Conservation (phyloP, 1,140 invertebrate genomes). For the Melanaphis sacchari region DNA sequence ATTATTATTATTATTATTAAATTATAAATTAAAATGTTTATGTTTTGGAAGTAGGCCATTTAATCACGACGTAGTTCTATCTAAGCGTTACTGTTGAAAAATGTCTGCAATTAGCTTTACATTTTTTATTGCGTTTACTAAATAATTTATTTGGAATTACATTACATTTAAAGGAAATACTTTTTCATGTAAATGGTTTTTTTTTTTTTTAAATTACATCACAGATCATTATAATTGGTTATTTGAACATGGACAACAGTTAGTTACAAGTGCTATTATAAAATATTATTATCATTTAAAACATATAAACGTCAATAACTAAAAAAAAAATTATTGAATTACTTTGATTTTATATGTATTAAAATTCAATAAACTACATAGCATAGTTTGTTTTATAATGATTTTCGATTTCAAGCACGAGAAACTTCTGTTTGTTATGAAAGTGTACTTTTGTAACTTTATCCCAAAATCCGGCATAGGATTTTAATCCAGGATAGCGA, state of each 20-base stretch:
- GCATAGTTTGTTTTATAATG: neutral
- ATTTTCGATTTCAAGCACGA: neutral
- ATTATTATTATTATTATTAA: no score
- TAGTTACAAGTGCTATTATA: neutral
- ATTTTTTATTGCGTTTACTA: neutral
- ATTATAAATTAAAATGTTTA: no score
- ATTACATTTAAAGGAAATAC: no score
- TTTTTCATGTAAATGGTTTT: no score
- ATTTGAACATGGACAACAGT: no score
- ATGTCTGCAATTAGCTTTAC: neutral
- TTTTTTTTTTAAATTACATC: no score
- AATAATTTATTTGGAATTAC: neutral
- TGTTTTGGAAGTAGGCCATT: neutral
- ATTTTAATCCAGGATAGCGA: neutral
- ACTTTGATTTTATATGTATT: neutral
- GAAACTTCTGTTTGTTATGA: neutral
- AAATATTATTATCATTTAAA: neutral
- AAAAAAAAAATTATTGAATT: neutral
- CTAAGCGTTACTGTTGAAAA: neutral
- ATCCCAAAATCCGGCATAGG: neutral
- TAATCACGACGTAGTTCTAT: neutral
- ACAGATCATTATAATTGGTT: no score
- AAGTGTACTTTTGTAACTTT: conserved; percentile 13
- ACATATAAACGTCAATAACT: neutral
- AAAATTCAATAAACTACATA: neutral